Evolutionary conservation across 1,140 invertebrate species (phyloP), one percentile per base, ranked within the genome.

Genomic region (Octopus sinensis): DNA sequence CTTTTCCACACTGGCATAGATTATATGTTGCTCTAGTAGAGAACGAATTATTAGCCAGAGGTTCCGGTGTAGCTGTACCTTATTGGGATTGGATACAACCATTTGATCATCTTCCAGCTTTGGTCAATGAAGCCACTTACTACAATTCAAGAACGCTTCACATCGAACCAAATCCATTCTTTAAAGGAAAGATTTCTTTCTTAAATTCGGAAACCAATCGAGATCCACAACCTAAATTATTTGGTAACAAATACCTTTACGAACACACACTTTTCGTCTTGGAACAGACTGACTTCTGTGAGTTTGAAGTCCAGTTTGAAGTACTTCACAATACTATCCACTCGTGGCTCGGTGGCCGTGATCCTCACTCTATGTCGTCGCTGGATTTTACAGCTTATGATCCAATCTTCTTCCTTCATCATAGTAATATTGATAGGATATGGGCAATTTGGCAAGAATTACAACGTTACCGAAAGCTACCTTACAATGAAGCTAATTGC

Each of bases 371-470:
- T 53, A 80, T 84, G 81, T 79, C 81, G 51, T 84, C 83, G 1
- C 79, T 85, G 52, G 83, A 84, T 62, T 85, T 81, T 56, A 62
- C 83, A 30, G 83, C 83, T 43, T 85, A 82, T 80, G 84, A 85
- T 73, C 84, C 84, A 3, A 56, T 83, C 10, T 84, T 84, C 76
- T 83, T 82, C 80, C 53, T 85, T 4, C 79, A 85, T 54, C 84
- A 84, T 77, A 73, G 81, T 52, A 84, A 83, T 77, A 75, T 78
- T 6, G 84, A 85, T 79, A 79, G 84, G n/a, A 6, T 83, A 54
- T 85, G 84, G 84, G 84, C 83, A 54, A 84, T 85, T 71, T 85
- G 84, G 84, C 84, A 85, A 79, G 81, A 84, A 81, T 80, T 85
- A 54, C 84, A 85, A 62, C 77, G 83, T 23, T 80, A 81, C 68